Conservation (phyloP, 2,113 vertebrate genomes). For the Ailurus styani region DNA sequence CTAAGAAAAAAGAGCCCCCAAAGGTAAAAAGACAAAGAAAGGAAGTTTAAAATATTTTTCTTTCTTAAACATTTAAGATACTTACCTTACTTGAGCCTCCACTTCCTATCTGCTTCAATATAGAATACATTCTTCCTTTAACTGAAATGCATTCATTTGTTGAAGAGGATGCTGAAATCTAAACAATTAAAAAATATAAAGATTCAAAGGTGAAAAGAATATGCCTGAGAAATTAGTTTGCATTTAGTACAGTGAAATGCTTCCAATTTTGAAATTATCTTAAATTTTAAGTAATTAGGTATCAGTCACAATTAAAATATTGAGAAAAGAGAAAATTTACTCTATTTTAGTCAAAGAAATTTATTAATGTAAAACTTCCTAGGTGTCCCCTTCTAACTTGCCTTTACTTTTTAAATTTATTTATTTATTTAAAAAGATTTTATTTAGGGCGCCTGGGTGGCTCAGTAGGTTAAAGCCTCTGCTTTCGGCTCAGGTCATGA, state of each 20-base stretch:
- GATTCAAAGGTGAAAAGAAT: neutral
- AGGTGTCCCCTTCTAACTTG: neutral
- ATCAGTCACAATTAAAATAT: neutral
- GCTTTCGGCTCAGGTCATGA: too few species aligned
- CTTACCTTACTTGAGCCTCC: conserved; percentile 97
- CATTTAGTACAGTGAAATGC: neutral
- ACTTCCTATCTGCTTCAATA: conserved; percentile 95
- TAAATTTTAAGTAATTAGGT: neutral
- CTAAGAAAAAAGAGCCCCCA: neutral
- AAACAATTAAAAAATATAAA: conserved; percentile 33
- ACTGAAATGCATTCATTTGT: conserved; percentile 90
- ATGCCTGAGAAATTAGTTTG: neutral
- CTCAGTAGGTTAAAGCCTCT: too few species aligned
- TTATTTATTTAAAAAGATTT: neutral
- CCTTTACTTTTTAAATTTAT: neutral
- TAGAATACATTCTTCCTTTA: conserved; percentile 90
- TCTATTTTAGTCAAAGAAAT: neutral
- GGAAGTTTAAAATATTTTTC: neutral
- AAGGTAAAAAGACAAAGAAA: neutral
- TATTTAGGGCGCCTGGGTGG: too few species aligned
- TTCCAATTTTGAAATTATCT: conserved; percentile 30
- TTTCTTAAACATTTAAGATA: conserved; percentile 22
- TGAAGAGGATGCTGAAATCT: conserved; percentile 83
- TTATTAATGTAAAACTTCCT: neutral
- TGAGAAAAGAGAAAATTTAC: neutral